Evolutionary conservation across 1,140 invertebrate species (phyloP).

Genomic region (Araneus ventricosus): DNA sequence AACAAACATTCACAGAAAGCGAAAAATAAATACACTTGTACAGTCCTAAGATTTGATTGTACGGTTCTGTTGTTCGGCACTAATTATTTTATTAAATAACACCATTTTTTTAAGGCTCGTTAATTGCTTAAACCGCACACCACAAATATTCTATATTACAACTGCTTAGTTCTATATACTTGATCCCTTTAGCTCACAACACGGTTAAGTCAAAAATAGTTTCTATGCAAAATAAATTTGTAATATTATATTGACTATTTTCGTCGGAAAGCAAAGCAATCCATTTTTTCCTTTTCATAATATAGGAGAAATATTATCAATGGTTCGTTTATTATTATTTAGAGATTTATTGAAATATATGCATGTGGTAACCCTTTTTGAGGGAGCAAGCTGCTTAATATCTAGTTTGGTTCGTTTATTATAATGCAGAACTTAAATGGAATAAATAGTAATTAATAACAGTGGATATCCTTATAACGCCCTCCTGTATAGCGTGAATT

Average conservation of each 20-base stretch:
- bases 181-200: slow-evolving; percentile 31
- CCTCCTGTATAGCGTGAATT: too few species aligned
- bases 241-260: not conserved
- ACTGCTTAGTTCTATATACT: not conserved
- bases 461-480: too few species aligned
- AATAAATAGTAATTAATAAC: too few species aligned
- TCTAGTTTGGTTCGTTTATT: too few species aligned
- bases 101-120: not conserved
- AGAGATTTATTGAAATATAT: not conserved
- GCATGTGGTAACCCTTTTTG: too few species aligned
- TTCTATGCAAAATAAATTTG: not conserved
- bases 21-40: slow-evolving; percentile 42
- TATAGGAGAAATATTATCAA: not conserved
- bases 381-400: too few species aligned
- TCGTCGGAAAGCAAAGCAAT: not conserved
- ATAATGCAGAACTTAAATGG: too few species aligned
- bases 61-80: slow-evolving; percentile 12
- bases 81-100: not conserved
- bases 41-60: slow-evolving; percentile 25
- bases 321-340: not conserved
- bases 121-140: not conserved
- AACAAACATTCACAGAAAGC: slow-evolving; percentile 40
- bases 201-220: not conserved
- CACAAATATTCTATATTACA: not conserved
- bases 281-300: not conserved